Percentiles rank a stretch among this genome's conserved stretches.
Conservation (phyloP, 2,797 vertebrate genomes). For the Echiichthys vipera region DNA sequence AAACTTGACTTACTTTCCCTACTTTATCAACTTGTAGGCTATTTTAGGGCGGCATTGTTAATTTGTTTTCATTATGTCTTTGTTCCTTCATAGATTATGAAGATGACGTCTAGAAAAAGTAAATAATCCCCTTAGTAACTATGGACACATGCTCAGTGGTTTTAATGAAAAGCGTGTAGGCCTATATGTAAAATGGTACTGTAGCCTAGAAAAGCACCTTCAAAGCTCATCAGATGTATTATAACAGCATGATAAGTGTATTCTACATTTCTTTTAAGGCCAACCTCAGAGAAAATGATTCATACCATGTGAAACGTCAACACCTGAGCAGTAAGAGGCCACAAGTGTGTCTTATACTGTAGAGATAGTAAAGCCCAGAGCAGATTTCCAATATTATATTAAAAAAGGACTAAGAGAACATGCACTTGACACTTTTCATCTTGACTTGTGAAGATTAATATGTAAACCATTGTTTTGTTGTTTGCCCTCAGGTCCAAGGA, state of each 20-base stretch:
- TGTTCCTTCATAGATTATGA: background rate
- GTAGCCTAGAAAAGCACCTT: background rate
- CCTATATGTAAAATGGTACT: no score
- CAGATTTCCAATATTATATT: background rate
- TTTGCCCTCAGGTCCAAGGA: slow-evolving; percentile 4
- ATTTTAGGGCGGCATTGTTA: background rate
- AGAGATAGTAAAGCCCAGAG: background rate
- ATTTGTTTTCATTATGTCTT: background rate
- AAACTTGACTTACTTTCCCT: background rate
- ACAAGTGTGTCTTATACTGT: no score
- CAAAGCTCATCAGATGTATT: background rate
- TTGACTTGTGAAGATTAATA: background rate
- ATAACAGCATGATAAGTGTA: background rate
- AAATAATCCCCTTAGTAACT: background rate
- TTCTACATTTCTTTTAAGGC: background rate
- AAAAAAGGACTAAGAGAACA: background rate
- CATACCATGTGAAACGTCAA: background rate
- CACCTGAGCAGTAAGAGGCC: slow-evolving; percentile 9
- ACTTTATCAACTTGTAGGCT: background rate
- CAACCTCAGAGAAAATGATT: background rate
- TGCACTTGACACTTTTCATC: background rate
- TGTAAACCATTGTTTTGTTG: background rate
- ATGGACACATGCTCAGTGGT: no score
- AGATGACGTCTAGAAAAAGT: background rate
- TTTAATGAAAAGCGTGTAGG: no score